Conservation (phyloP, 2,888 invertebrate species). For the Eupithecia subfuscata region DNA sequence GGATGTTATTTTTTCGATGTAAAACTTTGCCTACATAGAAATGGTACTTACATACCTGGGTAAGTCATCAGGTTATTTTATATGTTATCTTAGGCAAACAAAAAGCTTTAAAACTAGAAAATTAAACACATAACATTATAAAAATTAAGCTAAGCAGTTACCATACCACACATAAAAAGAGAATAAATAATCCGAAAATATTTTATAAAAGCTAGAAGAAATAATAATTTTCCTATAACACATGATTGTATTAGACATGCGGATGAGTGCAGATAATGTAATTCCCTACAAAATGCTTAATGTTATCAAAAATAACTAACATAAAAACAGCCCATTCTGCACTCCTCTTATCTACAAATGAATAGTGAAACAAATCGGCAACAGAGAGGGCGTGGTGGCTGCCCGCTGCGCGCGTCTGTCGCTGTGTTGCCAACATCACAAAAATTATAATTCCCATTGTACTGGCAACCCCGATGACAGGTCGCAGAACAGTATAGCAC, state of each 20-base stretch:
- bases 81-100: too few species aligned
- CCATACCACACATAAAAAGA: too few species aligned
- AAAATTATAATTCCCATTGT: constrained; percentile 80
- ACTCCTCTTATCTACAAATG: constrained; percentile 63
- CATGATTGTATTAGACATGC: too few species aligned
- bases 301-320: background rate
- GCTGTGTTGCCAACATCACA: constrained; percentile 78
- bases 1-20: background rate
- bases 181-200: too few species aligned
- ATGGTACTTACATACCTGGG: too few species aligned
- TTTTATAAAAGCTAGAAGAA: too few species aligned
- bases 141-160: too few species aligned
- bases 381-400: constrained; percentile 77
- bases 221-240: too few species aligned
- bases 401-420: constrained; percentile 82
- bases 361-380: constrained; percentile 79
- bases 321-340: constrained; percentile 30
- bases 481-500: constrained; percentile 76
- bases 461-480: constrained; percentile 81
- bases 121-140: too few species aligned
- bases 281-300: background rate
- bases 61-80: too few species aligned
- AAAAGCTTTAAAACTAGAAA: too few species aligned
- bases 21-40: background rate
- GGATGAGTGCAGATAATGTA: too few species aligned